Conservation (phyloP, 2,797 vertebrate species). For the Mormyrops boulengeri region DNA sequence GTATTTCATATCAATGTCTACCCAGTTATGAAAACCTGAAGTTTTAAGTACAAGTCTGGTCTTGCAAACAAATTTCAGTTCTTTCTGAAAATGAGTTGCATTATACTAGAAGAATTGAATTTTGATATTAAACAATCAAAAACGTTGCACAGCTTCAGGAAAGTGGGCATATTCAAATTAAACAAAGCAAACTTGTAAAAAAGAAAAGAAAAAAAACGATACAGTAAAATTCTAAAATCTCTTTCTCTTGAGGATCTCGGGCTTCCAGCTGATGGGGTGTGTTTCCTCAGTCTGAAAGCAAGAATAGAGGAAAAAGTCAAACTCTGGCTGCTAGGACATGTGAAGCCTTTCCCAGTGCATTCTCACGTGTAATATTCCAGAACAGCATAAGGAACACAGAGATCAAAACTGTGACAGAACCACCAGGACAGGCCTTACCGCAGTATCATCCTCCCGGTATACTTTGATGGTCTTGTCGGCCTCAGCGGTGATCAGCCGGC, state of each 20-base stretch:
- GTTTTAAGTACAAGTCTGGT: not conserved
- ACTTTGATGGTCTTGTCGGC: conserved; percentile 99
- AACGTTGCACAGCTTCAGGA: not conserved
- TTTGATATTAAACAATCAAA: not conserved
- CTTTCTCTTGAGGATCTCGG: conserved; percentile 97
- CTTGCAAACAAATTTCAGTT: not conserved
- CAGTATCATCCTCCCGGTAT: conserved; percentile 90
- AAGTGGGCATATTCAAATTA: conserved; percentile 15
- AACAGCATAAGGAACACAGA: not conserved
- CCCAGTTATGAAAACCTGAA: not conserved
- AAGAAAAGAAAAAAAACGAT: conserved; percentile 24
- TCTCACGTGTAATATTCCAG: not conserved
- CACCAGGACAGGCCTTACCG: conserved; percentile 59
- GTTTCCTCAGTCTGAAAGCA: conserved; percentile 82
- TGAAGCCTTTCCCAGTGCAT: not conserved
- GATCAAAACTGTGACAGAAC: not conserved
- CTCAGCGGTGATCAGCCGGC: conserved; percentile 87
- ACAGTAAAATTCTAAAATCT: conserved; percentile 69
- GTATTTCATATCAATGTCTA: not conserved
- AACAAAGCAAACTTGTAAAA: conserved; percentile 32
- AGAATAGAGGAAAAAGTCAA: not conserved
- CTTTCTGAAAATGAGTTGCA: not conserved
- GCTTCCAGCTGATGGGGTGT: conserved; percentile 96
- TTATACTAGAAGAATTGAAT: not conserved
- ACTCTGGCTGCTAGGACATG: not conserved